These are phyloP conservation scores for Leptopterna dolabrata DNA, from an alignment of 2,888 invertebrate genomes.

Conservation along the genomic window DNA sequence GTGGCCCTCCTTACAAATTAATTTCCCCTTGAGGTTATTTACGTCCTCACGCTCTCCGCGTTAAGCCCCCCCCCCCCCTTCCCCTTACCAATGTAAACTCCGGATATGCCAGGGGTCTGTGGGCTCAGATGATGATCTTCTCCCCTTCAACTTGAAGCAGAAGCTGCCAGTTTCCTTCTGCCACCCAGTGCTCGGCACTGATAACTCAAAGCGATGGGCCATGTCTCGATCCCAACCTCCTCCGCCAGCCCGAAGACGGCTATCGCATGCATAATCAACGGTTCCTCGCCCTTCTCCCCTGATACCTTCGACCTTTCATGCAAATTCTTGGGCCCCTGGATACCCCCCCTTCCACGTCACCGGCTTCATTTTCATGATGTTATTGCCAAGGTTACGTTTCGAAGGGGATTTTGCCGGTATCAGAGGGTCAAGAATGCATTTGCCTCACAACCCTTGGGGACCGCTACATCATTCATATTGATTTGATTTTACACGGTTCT, in stretches of 20 bases:
- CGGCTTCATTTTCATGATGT: constrained; percentile 43
- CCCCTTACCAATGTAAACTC: too few species aligned
- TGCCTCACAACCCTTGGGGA: constrained; percentile 21
- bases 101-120: background rate
- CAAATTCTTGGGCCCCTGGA: constrained; percentile 1
- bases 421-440: constrained; percentile 30
- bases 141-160: background rate
- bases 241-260: background rate
- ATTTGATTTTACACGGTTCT: constrained; percentile 10
- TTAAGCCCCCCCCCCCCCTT: background rate
- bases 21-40: background rate
- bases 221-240: background rate
- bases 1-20: background rate
- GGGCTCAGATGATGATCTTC: background rate
- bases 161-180: background rate
- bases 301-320: constrained; percentile 43
- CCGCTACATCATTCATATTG: constrained; percentile 47
- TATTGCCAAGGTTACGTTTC: constrained; percentile 36
- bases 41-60: background rate
- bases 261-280: constrained; percentile 47
- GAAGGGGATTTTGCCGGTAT: constrained; percentile 19
- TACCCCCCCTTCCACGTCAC: background rate
- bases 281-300: constrained; percentile 2
- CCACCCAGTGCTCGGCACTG: background rate
- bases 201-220: constrained; percentile 34